Evolutionary conservation across 1,140 invertebrate species (phyloP).

Genomic region (Muscidifurax raptorellus): DNA sequence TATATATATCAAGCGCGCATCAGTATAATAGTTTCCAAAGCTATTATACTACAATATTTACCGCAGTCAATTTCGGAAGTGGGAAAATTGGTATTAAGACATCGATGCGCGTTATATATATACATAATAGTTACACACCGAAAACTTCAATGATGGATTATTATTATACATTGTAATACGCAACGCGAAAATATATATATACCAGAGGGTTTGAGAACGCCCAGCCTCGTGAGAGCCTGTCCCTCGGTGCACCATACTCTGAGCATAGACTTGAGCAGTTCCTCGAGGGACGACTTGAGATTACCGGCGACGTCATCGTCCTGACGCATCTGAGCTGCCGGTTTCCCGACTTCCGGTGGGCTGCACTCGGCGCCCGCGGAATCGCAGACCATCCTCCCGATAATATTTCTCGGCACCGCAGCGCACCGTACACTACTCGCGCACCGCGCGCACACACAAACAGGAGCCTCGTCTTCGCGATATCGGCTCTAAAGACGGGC

Average conservation of each 20-base stretch:
- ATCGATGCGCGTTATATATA: no score
- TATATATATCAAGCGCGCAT: no score
- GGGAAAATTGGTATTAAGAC: no score
- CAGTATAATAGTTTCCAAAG: no score
- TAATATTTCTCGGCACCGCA: conserved; percentile 26
- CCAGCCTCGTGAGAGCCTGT: conserved; percentile 78
- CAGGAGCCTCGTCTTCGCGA: no score
- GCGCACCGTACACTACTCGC: conserved; percentile 46
- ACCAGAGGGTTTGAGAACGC: conserved; percentile 64
- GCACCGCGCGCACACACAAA: conserved; percentile 60
- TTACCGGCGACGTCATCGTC: conserved; percentile 74
- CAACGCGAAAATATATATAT: not conserved
- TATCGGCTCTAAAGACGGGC: no score
- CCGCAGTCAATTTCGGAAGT: no score
- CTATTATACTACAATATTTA: no score
- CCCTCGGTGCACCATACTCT: conserved; percentile 87
- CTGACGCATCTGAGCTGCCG: not conserved
- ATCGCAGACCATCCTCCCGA: conserved; percentile 69
- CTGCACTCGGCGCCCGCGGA: conserved; percentile 64
- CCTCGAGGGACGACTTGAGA: conserved; percentile 82
- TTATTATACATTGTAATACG: no score
- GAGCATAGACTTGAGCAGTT: conserved; percentile 87
- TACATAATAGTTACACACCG: no score
- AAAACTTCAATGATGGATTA: no score
- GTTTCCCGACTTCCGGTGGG: conserved; percentile 63